Percentiles rank a stretch among this genome's conserved stretches.
Evolutionary conservation across 2,113 vertebrate genomes (phyloP).

Genomic region (Lepisosteus oculatus): DNA sequence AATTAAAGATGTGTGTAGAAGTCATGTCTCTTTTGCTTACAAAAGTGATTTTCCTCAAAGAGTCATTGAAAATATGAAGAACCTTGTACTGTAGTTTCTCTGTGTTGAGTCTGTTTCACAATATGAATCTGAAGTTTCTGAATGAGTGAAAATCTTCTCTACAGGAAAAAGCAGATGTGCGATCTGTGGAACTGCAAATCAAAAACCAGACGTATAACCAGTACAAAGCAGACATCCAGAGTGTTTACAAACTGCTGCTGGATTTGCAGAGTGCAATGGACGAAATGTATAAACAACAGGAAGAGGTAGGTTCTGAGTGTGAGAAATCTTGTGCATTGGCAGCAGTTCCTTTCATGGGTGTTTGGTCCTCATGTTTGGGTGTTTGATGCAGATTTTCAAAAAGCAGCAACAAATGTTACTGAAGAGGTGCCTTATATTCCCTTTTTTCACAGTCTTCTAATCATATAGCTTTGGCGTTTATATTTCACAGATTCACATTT

Average conservation of each 20-base stretch:
- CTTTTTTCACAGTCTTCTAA: neutral
- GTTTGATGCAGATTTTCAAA: neutral
- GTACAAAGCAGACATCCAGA: constrained; percentile 50
- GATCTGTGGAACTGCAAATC: constrained; percentile 61
- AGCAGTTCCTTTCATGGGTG: neutral
- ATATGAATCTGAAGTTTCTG: too few relatives aligned
- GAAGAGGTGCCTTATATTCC: neutral
- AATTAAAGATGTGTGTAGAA: too few relatives aligned
- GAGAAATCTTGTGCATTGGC: neutral
- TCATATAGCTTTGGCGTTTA: neutral
- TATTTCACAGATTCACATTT: constrained; percentile 45
- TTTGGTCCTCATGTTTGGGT: neutral
- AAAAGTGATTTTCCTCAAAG: too few relatives aligned
- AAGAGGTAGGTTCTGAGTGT: constrained; percentile 44
- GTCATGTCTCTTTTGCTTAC: too few relatives aligned
- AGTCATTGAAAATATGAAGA: too few relatives aligned
- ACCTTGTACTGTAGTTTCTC: too few relatives aligned
- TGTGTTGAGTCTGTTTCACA: too few relatives aligned
- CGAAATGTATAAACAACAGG: constrained; percentile 50
- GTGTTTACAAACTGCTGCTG: constrained; percentile 52
- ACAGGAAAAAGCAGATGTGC: constrained; percentile 51
- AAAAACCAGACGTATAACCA: constrained; percentile 49
- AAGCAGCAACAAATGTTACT: neutral
- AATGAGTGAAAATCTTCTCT: neutral
- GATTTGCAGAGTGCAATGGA: constrained; percentile 65